phyloP scores from a whole-genome alignment of 1,140 invertebrate genomes.

The Globodera rostochiensis region DNA sequence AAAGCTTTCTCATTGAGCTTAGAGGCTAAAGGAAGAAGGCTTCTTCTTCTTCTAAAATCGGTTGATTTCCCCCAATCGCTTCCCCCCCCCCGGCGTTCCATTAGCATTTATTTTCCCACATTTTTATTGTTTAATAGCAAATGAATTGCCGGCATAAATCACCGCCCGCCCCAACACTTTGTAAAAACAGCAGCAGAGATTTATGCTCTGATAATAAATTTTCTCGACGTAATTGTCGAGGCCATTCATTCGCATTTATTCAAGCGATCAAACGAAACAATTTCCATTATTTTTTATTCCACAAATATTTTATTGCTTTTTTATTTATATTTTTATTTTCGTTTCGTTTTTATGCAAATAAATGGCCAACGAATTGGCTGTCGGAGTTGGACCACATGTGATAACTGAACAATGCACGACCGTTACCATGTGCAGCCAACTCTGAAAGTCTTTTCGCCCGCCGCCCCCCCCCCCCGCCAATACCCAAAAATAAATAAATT shows the following conservation, averaged over 20 bases:
- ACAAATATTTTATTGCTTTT: neutral
- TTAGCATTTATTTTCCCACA: too few species aligned
- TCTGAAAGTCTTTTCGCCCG: neutral
- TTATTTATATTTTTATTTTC: neutral
- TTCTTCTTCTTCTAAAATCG: too few species aligned
- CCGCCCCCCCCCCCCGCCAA: too few species aligned
- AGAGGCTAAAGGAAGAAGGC: too few species aligned
- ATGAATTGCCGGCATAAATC: too few species aligned
- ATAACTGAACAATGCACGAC: neutral
- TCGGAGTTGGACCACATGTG: constrained; percentile 1
- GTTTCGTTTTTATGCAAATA: neutral
- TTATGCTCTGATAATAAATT: neutral
- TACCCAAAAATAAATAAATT: too few species aligned
- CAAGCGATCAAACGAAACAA: neutral
- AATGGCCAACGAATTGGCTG: neutral
- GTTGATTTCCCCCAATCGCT: too few species aligned
- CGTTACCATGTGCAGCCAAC: constrained; percentile 1
- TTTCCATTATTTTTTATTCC: neutral
- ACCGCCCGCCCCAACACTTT: too few species aligned
- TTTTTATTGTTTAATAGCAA: too few species aligned
- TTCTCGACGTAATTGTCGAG: neutral
- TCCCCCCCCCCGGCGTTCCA: too few species aligned
- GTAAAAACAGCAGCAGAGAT: neutral
- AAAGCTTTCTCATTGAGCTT: too few species aligned
- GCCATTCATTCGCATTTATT: neutral